Evolutionary conservation across 1,140 invertebrate genomes (phyloP).

Genomic region (Drosophila kurseongensis): DNA sequence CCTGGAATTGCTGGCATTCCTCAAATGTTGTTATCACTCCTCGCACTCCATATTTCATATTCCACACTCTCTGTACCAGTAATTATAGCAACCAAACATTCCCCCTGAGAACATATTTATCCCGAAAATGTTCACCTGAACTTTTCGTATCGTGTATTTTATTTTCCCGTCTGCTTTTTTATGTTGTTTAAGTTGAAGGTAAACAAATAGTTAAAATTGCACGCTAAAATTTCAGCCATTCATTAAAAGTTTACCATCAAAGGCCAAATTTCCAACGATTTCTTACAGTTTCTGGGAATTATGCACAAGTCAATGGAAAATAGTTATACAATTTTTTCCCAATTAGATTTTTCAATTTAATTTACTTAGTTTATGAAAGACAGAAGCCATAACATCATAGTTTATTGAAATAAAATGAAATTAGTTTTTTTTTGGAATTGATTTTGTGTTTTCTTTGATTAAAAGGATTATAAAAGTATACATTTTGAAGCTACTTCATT

Average conservation of each 20-base stretch:
- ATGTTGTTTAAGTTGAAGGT: conserved; percentile 7
- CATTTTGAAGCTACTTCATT: no score
- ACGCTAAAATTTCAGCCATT: conserved; percentile 3
- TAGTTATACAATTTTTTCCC: not conserved
- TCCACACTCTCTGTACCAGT: not conserved
- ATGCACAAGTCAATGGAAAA: not conserved
- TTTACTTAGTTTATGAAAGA: not conserved
- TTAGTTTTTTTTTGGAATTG: no score
- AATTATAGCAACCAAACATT: not conserved
- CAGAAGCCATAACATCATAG: no score
- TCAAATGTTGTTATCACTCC: conserved; percentile 25
- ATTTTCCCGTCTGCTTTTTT: conserved; percentile 4
- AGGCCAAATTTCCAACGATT: not conserved
- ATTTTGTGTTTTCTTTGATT: no score
- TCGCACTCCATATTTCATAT: not conserved
- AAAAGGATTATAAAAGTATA: no score
- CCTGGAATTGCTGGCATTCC: conserved; percentile 42
- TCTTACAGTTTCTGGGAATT: not conserved
- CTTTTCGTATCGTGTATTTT: not conserved
- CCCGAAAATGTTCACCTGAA: not conserved
- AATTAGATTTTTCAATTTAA: no score
- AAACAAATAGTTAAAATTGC: conserved; percentile 15
- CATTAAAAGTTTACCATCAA: conserved; percentile 27
- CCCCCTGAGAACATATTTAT: not conserved
- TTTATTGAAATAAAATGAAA: no score